Evolutionary conservation across 1,140 invertebrate species (phyloP), one percentile per base, ranked within the genome.

Genomic region (Lineus longissimus): DNA sequence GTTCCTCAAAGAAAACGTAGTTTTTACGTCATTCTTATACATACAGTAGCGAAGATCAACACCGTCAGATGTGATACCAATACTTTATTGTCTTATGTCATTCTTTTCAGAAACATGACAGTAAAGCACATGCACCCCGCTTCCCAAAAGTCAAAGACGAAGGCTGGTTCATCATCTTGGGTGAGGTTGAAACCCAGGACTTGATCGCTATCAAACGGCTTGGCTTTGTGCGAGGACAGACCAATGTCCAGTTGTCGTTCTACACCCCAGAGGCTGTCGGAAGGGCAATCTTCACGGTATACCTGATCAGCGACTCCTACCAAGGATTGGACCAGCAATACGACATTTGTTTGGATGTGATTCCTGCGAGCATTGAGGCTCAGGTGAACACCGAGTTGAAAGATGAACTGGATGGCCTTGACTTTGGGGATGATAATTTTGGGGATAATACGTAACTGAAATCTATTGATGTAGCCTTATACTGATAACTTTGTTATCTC

Each of bases 321-420:
- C 83, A 98, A 29, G 95, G 94, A 23, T 83, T 98, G 11, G 97
- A 99, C 84, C 95, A 98, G 75, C 93, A 98, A 76, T 97, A 94
- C 73, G 82, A 84, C 68, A 59, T 87, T 29, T 76, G 74, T 63
- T 62, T 82, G 33, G 75, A 82, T 23, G 74, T 82, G 2, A 67
- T 72, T 23, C 68, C 72, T 13, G 40, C 70, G 25, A 73, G 68
- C 59, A 68, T 75, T 33, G 73, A 74, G 63, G 64, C 75, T 0
- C 74, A 75, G 62, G 74, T 75, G 47, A 78, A 76, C 61, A 74
- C 72, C 27, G 74, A 78, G 57, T 58, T 77, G 9, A 33, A 64
- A 1, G 66, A 47, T n/a, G 68, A 31, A 36, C 2, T 11, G 33
- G 27, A 36, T 22, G 27, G 15, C n/a, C 23, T 36, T 13, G 56